A percentile compares a stretch with the other conserved stretches of the same genome.
phyloP scores from a whole-genome alignment of 2,888 invertebrate species.

The Sepioteuthis lessoniana region DNA sequence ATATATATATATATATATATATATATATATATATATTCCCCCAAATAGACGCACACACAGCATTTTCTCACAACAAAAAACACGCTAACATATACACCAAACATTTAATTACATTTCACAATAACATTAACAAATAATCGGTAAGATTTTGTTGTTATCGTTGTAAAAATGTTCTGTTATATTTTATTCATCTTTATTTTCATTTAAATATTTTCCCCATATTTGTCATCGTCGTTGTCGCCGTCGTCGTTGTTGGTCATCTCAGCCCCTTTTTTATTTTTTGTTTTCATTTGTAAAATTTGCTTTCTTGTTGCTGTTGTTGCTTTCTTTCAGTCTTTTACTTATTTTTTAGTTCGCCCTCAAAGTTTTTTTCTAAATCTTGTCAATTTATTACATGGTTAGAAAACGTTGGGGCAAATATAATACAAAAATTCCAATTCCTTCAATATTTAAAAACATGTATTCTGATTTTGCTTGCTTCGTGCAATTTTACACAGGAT shows the following conservation, averaged over 20 bases:
- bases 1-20: too few species aligned
- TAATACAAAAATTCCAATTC: background rate
- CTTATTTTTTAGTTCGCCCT: background rate
- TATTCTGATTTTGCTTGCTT: background rate
- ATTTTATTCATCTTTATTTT: background rate
- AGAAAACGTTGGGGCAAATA: background rate
- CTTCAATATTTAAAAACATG: background rate
- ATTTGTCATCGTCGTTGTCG: background rate
- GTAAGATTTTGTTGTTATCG: constrained; percentile 23
- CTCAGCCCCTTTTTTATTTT: too few species aligned
- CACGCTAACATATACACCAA: background rate
- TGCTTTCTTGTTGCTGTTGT: too few species aligned
- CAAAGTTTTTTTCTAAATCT: background rate
- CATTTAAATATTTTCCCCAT: background rate
- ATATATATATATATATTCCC: too few species aligned
- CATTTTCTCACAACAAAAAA: background rate
- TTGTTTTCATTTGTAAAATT: too few species aligned
- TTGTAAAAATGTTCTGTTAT: constrained; percentile 6
- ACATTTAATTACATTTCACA: background rate
- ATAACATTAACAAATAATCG: constrained; percentile 10
- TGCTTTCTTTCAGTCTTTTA: background rate
- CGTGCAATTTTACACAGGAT: too few species aligned
- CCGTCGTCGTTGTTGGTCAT: background rate
- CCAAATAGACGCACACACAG: background rate
- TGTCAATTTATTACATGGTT: background rate